Evolutionary conservation across 2,113 vertebrate species (phyloP), one percentile per base, ranked within the genome.

Genomic region (Trematocara marginatum): DNA sequence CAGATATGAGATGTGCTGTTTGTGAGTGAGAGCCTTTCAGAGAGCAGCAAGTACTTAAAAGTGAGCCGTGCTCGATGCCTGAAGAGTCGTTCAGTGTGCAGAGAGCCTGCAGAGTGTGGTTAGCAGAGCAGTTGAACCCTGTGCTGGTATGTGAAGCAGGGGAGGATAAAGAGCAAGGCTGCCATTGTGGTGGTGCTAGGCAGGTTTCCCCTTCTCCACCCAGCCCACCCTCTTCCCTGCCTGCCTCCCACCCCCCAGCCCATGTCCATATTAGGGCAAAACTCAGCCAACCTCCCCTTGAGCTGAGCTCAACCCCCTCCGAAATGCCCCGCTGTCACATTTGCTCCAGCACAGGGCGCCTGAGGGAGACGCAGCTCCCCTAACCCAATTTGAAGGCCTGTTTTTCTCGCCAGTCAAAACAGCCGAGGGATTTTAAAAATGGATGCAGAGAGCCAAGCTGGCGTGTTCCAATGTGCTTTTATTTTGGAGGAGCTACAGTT

Each of bases 221-320:
- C 87, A 90, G 85, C 84, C 86, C 85, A 81, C 86, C 74, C 86
- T 84, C 47, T 81, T 79, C 74, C 66, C 64, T 79, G 78, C 61
- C 57, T 18, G 15, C 57, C 31, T 18, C 29, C 29, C 40, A 45
- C 12, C 81, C 81, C 87, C 89, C 7, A 1, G 38, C 85, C 81
- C 38, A 57, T 93, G 89, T 86, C 93, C 94, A 94, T 95, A 95
- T 95, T 94, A 93, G 94, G 95, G 79, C 92, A 95, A 93, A 94
- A 95, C 91, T 92, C 92, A 78, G 69, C 85, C 93, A 91, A 88
- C 93, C 91, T 90, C 90, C 89, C 90, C 81, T 89, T n/a, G n/a
- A 85, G 86, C 90, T 31, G 82, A 84, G 83, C 88, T 90, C 88
- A 83, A 40, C 85, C 92, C 80, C 80, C 80, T 71, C 90, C 69